Base-by-base conservation (phyloP, 1,140 invertebrate species). In the Papilio polytes region DNA sequence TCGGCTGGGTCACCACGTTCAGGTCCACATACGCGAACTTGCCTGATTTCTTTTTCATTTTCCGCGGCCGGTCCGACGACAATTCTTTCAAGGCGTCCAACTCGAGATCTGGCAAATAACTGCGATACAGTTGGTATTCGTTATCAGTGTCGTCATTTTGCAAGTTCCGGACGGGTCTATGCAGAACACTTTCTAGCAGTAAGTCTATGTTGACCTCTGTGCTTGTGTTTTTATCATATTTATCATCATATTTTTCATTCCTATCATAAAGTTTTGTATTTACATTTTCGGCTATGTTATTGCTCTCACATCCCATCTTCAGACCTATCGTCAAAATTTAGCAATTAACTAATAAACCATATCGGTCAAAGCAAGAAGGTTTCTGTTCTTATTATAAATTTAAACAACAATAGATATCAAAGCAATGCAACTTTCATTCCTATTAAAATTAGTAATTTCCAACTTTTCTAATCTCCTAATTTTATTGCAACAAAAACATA, bases 21-120 rank as follows among this genome's bases (percentile, higher is more conserved):
- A 89, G 74, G 78, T 90, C 82, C 10, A 87, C 85, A 74, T 84
- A 90, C 4, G 83, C 87, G 70, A 74, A 78, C 86, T 90, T 86
- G 20, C 80, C 63, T 10, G 82, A 73, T 73, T 73, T 18, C 66
- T 76, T 80, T 20, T 74, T 70, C 4, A 70, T 4, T 70, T 31
- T 70, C 13, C 63, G 63, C 20, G 74, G 51, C 18, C 12, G 41
- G 9, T 51, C 46, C 9, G 26, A 53, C 7, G 76, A 59, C 51
- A 15, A 41, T 13, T 78, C 22, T 59, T 36, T 41, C 15, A 46
- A 59, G 22, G 63, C 13, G 63, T 31, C 51, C 15, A 59, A 18
- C 8, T 59, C 76, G 15, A 36, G n/a, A 59, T 78, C 18, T 36
- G 76, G 76, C 31, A 78, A 41, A 78, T 78, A 78, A 59, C 51